phyloP scores from a whole-genome alignment of 2,797 vertebrate species.

The Helicolenus hilgendorfi region DNA sequence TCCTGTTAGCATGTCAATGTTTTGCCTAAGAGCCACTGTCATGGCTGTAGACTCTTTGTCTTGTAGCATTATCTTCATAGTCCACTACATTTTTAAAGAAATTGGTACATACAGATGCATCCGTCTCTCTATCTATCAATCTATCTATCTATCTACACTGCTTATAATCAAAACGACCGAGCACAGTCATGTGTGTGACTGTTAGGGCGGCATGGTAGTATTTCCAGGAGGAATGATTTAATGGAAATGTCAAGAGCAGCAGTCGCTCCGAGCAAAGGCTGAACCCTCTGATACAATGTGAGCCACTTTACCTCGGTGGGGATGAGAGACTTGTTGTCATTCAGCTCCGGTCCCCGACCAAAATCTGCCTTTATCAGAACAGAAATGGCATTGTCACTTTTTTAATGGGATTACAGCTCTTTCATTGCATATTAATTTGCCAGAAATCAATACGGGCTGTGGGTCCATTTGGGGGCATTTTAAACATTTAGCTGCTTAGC shows the following conservation, averaged over 20 bases:
- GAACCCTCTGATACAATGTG: conserved; percentile 65
- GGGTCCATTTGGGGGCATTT: conserved; percentile 58
- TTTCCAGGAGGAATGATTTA: conserved; percentile 80
- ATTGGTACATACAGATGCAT: background rate
- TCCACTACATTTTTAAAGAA: background rate
- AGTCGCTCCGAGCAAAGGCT: conserved; percentile 78
- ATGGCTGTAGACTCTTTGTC: background rate
- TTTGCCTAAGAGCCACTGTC: background rate
- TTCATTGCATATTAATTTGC: conserved; percentile 83
- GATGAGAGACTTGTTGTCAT: conserved; percentile 80
- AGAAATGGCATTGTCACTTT: conserved; percentile 82
- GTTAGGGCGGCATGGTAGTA: conserved; percentile 37
- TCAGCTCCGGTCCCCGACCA: conserved; percentile 54
- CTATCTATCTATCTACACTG: conserved; percentile 9
- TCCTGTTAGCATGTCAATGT: background rate
- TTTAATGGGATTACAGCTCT: conserved; percentile 85
- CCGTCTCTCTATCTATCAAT: conserved; percentile 9
- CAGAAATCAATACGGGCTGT: conserved; percentile 78
- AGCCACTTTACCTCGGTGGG: conserved; percentile 68
- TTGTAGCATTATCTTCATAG: background rate
- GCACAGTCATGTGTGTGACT: conserved; percentile 44
- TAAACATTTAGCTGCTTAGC: conserved; percentile 30
- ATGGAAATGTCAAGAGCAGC: conserved; percentile 86
- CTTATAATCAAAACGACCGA: conserved; percentile 29
- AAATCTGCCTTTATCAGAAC: conserved; percentile 83